Evolutionary conservation across 2,888 invertebrate species (phyloP).

Genomic region (Scaptomyza tumidula): DNA sequence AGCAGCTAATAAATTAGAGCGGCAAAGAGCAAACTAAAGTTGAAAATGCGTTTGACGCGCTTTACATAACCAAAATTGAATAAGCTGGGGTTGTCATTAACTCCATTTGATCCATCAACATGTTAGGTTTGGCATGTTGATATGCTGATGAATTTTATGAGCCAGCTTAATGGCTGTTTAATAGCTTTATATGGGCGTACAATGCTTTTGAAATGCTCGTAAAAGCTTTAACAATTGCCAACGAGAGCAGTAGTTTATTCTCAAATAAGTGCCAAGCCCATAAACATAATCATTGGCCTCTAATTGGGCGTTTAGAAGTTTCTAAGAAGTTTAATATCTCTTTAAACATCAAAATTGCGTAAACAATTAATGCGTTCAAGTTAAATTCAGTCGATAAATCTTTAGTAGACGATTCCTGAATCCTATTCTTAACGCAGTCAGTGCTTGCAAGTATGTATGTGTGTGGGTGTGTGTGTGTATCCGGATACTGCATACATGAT

Average conservation of each 20-base stretch:
- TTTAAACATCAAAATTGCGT: conserved; percentile 12
- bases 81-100: conserved; percentile 20
- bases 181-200: conserved; percentile 63
- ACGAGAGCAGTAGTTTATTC: conserved; percentile 8
- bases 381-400: too few relatives aligned
- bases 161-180: conserved; percentile 54
- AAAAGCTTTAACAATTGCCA: conserved; percentile 38
- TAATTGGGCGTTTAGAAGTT: conserved; percentile 1
- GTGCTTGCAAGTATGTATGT: too few relatives aligned
- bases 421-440: too few relatives aligned
- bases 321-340: neutral
- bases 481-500: too few relatives aligned
- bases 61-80: conserved; percentile 39
- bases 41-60: conserved; percentile 68
- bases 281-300: neutral
- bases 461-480: too few relatives aligned
- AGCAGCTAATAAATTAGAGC: conserved; percentile 51
- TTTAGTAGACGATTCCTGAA: too few relatives aligned
- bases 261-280: conserved; percentile 10
- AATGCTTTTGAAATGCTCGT: conserved; percentile 40
- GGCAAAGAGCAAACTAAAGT: conserved; percentile 40
- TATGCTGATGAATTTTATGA: conserved; percentile 50
- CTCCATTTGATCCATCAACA: conserved; percentile 22
- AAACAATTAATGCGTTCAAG: neutral
- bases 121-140: conserved; percentile 12